These are phyloP conservation scores for Mesorhabditis sp. DNA, from an alignment of 2,888 invertebrate genomes.

Conservation along the genomic window DNA sequence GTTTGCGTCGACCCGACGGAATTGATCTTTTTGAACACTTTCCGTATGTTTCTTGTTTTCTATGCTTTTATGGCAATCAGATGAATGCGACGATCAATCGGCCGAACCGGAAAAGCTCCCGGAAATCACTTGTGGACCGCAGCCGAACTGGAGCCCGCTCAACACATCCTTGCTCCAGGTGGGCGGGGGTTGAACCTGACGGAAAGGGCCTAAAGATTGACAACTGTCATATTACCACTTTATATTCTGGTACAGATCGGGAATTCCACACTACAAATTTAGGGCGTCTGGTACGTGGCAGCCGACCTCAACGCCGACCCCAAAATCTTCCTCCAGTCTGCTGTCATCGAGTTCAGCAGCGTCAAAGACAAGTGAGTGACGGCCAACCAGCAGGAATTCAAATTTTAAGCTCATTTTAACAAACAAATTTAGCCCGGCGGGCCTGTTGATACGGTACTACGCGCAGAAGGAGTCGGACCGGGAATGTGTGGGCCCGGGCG, in stretches of 20 bases:
- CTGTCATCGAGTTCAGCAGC: constrained; percentile 31
- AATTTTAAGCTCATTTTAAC: not conserved
- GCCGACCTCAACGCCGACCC: constrained; percentile 40
- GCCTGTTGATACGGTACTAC: constrained; percentile 29
- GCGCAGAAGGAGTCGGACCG: constrained; percentile 38
- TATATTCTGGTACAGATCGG: not conserved
- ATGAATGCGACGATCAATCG: constrained; percentile 1
- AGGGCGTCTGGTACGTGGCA: constrained; percentile 26
- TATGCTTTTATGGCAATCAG: not conserved
- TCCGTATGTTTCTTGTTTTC: constrained; percentile 22
- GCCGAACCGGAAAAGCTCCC: not conserved
- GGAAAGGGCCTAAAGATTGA: too few relatives aligned
- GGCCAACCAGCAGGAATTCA: not conserved
- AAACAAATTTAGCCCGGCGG: constrained; percentile 13
- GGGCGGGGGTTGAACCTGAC: too few relatives aligned
- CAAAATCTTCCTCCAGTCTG: constrained; percentile 38
- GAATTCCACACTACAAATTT: not conserved
- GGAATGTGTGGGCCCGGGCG: constrained; percentile 22
- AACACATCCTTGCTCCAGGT: not conserved
- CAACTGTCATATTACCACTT: too few relatives aligned
- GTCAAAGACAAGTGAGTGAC: constrained; percentile 19
- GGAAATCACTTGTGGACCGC: not conserved
- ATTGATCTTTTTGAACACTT: constrained; percentile 44
- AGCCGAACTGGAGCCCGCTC: not conserved
- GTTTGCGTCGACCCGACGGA: constrained; percentile 45